These are phyloP conservation scores for Cosmia pyralina DNA, from an alignment of 2,888 invertebrate genomes.

Conservation along the genomic window DNA sequence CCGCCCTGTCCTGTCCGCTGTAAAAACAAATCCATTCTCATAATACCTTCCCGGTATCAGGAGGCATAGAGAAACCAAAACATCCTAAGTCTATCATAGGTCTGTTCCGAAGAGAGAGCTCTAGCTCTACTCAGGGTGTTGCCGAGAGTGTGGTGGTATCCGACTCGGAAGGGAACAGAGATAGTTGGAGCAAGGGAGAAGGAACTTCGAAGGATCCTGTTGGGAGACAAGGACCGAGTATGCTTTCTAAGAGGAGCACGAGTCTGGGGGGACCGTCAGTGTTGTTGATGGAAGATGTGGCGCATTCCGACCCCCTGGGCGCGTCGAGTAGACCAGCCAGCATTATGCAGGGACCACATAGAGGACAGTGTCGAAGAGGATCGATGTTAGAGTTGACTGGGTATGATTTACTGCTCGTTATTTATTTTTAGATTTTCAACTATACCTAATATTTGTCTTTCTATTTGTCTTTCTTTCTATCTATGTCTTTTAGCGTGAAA, in stretches of 20 bases:
- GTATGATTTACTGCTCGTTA: conserved; percentile 82
- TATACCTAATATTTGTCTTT: not conserved
- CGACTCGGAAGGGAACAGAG: conserved; percentile 89
- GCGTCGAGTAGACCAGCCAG: conserved; percentile 91
- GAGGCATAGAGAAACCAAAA: conserved; percentile 96
- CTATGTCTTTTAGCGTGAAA: not conserved
- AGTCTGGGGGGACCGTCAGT: conserved; percentile 89
- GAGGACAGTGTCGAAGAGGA: conserved; percentile 93
- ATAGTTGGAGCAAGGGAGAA: conserved; percentile 81
- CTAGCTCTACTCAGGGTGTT: conserved; percentile 92
- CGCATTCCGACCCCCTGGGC: conserved; percentile 91
- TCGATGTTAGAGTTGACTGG: conserved; percentile 95
- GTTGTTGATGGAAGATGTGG: conserved; percentile 91
- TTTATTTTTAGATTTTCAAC: not conserved
- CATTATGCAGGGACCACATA: conserved; percentile 90
- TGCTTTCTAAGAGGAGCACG: conserved; percentile 85
- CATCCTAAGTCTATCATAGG: conserved; percentile 96
- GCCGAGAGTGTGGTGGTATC: conserved; percentile 88
- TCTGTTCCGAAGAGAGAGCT: conserved; percentile 95
- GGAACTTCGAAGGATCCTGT: conserved; percentile 84
- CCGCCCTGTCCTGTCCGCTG: conserved; percentile 72
- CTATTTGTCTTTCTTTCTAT: not conserved
- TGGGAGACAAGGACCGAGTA: conserved; percentile 81
- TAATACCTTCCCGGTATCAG: conserved; percentile 83
- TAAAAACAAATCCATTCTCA: conserved; percentile 68